Conservation (phyloP, 2,113 vertebrate genomes). For the Colius striatus region DNA sequence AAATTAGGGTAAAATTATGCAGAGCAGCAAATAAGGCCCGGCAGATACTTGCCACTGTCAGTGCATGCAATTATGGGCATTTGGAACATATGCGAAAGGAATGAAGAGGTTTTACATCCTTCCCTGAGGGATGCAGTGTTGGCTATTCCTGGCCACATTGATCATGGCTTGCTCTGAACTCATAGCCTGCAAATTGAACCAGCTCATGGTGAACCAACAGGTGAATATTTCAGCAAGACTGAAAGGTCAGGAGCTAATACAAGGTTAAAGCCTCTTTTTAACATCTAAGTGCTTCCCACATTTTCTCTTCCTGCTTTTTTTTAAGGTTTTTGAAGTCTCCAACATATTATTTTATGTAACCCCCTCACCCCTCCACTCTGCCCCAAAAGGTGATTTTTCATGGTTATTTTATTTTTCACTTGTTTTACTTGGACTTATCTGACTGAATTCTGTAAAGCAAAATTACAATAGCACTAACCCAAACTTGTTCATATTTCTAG, state of each 20-base stretch:
- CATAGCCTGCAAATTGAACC: not conserved
- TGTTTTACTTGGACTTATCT: not conserved
- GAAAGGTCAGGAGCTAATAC: not conserved
- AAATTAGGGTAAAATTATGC: not conserved
- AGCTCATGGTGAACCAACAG: not conserved
- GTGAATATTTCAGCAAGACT: not conserved
- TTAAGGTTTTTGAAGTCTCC: not conserved
- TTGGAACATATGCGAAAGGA: not conserved
- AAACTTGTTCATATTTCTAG: not conserved
- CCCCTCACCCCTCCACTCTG: rapidly evolving
- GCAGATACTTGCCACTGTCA: not conserved
- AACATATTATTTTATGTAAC: not conserved
- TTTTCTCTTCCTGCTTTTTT: not conserved
- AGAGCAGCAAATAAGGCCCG: not conserved
- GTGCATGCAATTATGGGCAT: not conserved
- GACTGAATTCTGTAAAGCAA: not conserved
- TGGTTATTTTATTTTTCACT: not conserved
- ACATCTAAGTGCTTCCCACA: not conserved
- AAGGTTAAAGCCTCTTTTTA: not conserved
- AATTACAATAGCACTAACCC: not conserved
- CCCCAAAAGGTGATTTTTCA: not conserved
- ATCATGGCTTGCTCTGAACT: not conserved
- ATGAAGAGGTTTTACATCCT: not conserved
- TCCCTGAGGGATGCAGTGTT: not conserved
- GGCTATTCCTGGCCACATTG: not conserved